Percentiles rank a stretch among this genome's conserved stretches.
phyloP scores from a whole-genome alignment of 1,140 invertebrate genomes.

The Agrypnia vestita region DNA sequence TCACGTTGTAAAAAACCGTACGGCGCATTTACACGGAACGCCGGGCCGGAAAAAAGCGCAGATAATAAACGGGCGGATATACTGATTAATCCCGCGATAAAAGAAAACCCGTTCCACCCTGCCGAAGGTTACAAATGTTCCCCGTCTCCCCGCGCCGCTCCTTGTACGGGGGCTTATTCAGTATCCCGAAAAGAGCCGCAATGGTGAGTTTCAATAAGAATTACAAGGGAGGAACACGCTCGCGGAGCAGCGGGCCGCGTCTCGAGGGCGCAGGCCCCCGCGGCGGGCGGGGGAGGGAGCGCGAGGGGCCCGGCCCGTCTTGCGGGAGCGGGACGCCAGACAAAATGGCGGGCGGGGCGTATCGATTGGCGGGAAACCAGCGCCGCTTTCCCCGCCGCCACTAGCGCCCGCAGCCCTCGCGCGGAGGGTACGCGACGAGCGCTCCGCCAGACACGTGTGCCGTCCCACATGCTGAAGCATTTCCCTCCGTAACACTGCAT shows the following conservation, averaged over 20 bases:
- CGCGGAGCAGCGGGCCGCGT: slow-evolving; percentile 47
- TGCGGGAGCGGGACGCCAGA: slow-evolving; percentile 45
- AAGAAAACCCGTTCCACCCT: slow-evolving; percentile 47
- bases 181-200: slow-evolving; percentile 58
- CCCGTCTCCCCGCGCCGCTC: slow-evolving; percentile 39
- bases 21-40: not conserved
- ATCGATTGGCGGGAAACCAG: slow-evolving; percentile 58
- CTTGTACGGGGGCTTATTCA: slow-evolving; percentile 56
- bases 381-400: slow-evolving; percentile 21
- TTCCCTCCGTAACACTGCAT: no score
- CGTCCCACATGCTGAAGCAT: no score
- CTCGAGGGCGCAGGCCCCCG: slow-evolving; percentile 43
- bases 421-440: no score
- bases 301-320: slow-evolving; percentile 41
- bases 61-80: slow-evolving; percentile 39
- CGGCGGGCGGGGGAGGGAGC: slow-evolving; percentile 42
- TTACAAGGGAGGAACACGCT: slow-evolving; percentile 53
- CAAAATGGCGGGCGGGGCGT: slow-evolving; percentile 58
- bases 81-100: slow-evolving; percentile 43
- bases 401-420: not conserved
- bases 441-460: no score
- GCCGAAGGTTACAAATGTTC: slow-evolving; percentile 58
- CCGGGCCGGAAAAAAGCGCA: slow-evolving; percentile 1
- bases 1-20: no score
- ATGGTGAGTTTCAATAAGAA: slow-evolving; percentile 58